Evolutionary conservation across 2,113 vertebrate species (phyloP).

Genomic region (Notothenia coriiceps): DNA sequence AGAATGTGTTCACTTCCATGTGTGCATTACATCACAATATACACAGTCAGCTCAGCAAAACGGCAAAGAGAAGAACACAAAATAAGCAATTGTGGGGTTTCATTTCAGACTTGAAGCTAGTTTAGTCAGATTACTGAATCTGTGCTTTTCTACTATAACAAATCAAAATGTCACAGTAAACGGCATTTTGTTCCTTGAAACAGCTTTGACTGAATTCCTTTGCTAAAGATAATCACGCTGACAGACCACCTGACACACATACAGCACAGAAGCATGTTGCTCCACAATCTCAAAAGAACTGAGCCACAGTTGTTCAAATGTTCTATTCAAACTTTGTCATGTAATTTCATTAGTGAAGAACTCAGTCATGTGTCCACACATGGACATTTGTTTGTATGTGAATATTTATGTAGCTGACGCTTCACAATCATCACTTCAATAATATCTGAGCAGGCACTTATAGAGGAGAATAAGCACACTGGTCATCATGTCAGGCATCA

Average conservation of each 20-base stretch:
- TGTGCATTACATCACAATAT: background rate
- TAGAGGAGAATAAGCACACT: background rate
- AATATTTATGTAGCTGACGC: constrained; percentile 30
- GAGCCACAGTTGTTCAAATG: constrained; percentile 1
- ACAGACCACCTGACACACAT: background rate
- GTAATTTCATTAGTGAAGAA: background rate
- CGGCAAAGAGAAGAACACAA: background rate
- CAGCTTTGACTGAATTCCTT: background rate
- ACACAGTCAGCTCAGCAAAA: background rate
- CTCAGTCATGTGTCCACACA: background rate
- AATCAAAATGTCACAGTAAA: background rate
- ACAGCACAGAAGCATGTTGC: background rate
- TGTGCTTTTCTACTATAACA: background rate
- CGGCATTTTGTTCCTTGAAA: background rate
- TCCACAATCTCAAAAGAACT: constrained; percentile 1
- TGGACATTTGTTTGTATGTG: constrained; percentile 46
- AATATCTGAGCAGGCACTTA: constrained; percentile 13
- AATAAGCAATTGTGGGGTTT: background rate
- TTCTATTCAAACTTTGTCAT: constrained; percentile 13
- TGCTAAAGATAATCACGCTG: background rate
- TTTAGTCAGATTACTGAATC: background rate
- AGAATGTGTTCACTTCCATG: background rate
- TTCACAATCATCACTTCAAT: constrained; percentile 30
- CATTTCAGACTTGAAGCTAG: background rate
- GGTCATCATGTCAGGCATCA: constrained; percentile 19